phyloP scores from a whole-genome alignment of 2,113 vertebrate species.

The Odobenus rosmarus region DNA sequence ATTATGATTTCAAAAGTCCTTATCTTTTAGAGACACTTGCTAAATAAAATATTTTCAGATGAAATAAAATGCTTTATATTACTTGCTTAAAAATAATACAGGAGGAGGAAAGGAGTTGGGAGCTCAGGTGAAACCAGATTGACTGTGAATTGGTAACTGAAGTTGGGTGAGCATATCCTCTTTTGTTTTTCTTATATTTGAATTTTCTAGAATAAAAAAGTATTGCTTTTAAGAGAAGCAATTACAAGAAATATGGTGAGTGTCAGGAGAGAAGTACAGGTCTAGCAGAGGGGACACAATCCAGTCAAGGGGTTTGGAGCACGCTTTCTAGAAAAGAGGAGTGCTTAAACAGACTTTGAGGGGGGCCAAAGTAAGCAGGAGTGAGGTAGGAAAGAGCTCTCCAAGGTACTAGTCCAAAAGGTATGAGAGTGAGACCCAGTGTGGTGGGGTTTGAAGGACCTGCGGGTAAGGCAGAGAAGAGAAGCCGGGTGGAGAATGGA shows the following conservation, averaged over 20 bases:
- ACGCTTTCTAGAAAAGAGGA: neutral
- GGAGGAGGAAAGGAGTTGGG: neutral
- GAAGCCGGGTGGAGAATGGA: neutral
- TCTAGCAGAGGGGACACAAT: neutral
- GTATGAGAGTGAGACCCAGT: neutral
- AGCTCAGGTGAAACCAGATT: conserved; percentile 21
- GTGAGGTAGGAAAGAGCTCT: neutral
- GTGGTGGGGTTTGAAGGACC: neutral
- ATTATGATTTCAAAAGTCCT: neutral
- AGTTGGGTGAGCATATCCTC: conserved; percentile 14
- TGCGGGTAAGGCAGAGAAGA: neutral
- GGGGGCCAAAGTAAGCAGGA: neutral
- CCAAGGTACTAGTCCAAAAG: neutral
- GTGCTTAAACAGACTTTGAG: neutral
- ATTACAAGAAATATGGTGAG: neutral
- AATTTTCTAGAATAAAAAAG: conserved; percentile 45
- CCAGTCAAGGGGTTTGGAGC: neutral
- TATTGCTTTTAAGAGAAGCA: neutral
- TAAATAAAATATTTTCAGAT: conserved; percentile 43
- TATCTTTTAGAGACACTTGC: neutral
- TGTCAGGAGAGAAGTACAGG: neutral
- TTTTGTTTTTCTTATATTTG: neutral
- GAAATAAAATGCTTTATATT: conserved; percentile 35
- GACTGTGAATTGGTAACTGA: neutral
- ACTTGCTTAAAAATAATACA: conserved; percentile 52